Evolutionary conservation across 2,888 invertebrate genomes (phyloP), one percentile per base, ranked within the genome.

Genomic region (Idaea dimidiata): DNA sequence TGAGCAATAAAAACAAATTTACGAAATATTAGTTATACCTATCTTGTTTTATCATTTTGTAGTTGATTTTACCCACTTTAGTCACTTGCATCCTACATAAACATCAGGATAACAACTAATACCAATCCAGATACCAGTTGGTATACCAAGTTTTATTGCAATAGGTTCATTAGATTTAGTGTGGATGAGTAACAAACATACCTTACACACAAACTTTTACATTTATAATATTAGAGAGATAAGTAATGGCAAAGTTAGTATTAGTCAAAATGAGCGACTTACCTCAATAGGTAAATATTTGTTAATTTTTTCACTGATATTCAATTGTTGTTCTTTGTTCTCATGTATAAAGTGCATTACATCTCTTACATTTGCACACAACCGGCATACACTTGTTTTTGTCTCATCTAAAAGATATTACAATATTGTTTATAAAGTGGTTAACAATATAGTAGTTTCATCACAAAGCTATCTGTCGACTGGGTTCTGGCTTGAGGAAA

Each of bases 271-370:
- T 32, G 33, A 61, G 76, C 95, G 94, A 56, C 82, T 91, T 74
- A 95, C 95, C 86, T 91, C 87, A 71, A 95, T 93, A 0, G 95
- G 95, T 61, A 96, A 83, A 82, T 95, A 93, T 67, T 91, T 89
- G 68, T 94, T 90, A 71, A 96, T 94, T 87, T 95, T 95, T 1
- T 85, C 89, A 18, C 93, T 88, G 16, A 96, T 78, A 62, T 94
- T 91, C 73, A 94, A 94, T 69, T 93, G 92, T 10, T 32, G 43
- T 43, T 43, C 43, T 8, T 43, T 43, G 0, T 92, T 94, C 16
- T 91, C 87, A 73, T 94, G 95, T 74, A 96, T 94, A 7, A 94
- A 94, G 62, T 95, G 92, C 18, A 94, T 81, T 65, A 89, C 85
- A 63, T 93, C 89, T 24, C 89, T 92, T 32, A 84, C 71, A 57